Evolutionary conservation across 37 sponge, comb jelly and placozoan genomes (phyloP), one percentile per base, ranked within the genome.

Genomic region (Aphrocallistes beatrix): DNA sequence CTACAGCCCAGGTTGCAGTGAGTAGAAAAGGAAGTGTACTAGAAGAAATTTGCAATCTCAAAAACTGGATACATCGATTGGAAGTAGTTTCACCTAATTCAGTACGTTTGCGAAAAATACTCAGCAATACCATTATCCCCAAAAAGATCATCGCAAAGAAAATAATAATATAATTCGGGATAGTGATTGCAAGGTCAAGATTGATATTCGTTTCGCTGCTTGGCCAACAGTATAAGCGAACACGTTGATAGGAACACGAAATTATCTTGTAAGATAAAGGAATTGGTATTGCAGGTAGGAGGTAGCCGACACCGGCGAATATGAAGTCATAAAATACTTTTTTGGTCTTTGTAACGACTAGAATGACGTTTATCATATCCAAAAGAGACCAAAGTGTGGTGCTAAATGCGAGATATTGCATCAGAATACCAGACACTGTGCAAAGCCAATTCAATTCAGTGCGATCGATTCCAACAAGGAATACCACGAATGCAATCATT

Each of bases 381-480:
- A 60, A 30, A 19, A 60, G 75, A 25, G 75, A 60, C 75, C 75
- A 60, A 25, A 60, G 34, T 3, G 75, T 60, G n/a, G 75, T 60
- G 75, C 75, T 25, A 60, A 60, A 25, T 30, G 75, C 75, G 75
- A 60, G n/a, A 60, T 60, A 60, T 60, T 60, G 75, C 75, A 60
- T 60, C n/a, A 60, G 34, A 60, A 21, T 30, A 25, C 28, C 8
- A 30, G n/a, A 60, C 8, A 60, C n/a, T 25, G 32, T 60, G 34
- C 75, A 60, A 8, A 60, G 1, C 75, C 75, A 60, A 25, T 19
- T 8, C 3, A 60, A 3, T 13, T 60, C 75, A 28, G 75, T 60
- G 34, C 75, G 75, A 30, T 60, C 75, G n/a, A 60, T 60, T 13
- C 75, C 75, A 3, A 28, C 75, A 25, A 60, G 34, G 21, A 60